Percentiles rank a stretch among this genome's conserved stretches.
phyloP scores from a whole-genome alignment of 1,140 invertebrate species.

The Megalopta genalis region DNA sequence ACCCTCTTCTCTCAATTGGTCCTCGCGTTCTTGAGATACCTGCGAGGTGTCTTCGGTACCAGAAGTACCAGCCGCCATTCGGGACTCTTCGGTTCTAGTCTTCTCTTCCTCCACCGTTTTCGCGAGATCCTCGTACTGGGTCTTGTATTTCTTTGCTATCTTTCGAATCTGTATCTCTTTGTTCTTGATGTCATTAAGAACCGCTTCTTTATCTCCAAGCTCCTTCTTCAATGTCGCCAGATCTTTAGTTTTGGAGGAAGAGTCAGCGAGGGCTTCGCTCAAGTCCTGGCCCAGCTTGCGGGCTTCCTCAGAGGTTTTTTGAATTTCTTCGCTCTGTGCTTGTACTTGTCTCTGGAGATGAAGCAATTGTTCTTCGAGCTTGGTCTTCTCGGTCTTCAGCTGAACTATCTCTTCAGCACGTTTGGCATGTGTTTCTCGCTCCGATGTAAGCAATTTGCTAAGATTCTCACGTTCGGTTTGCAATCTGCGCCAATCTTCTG shows the following conservation, averaged over 20 bases:
- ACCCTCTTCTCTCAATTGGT: slow-evolving; percentile 80
- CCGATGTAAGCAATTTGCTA: slow-evolving; percentile 87
- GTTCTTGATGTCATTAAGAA: slow-evolving; percentile 87
- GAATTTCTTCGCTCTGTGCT: slow-evolving; percentile 78
- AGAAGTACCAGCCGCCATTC: slow-evolving; percentile 73
- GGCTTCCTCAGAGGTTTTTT: slow-evolving; percentile 79
- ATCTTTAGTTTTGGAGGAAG: slow-evolving; percentile 82
- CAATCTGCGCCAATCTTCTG: slow-evolving; percentile 94
- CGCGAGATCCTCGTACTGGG: slow-evolving; percentile 88
- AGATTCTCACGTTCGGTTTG: slow-evolving; percentile 90
- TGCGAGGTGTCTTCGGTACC: slow-evolving; percentile 75
- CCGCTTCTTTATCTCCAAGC: slow-evolving; percentile 84
- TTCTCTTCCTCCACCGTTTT: slow-evolving; percentile 85
- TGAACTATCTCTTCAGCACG: slow-evolving; percentile 84
- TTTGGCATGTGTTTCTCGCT: slow-evolving; percentile 85
- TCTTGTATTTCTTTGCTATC: slow-evolving; percentile 96
- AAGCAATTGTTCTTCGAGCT: slow-evolving; percentile 87
- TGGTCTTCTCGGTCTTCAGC: slow-evolving; percentile 85
- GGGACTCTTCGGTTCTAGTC: slow-evolving; percentile 76
- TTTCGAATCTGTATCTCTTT: slow-evolving; percentile 92
- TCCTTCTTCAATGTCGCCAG: slow-evolving; percentile 86
- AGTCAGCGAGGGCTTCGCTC: slow-evolving; percentile 79
- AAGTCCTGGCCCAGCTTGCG: slow-evolving; percentile 82
- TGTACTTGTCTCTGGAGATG: slow-evolving; percentile 82
- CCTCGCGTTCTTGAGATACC: slow-evolving; percentile 71